phyloP scores from a whole-genome alignment of 2,113 vertebrate species.

The Python bivittatus region DNA sequence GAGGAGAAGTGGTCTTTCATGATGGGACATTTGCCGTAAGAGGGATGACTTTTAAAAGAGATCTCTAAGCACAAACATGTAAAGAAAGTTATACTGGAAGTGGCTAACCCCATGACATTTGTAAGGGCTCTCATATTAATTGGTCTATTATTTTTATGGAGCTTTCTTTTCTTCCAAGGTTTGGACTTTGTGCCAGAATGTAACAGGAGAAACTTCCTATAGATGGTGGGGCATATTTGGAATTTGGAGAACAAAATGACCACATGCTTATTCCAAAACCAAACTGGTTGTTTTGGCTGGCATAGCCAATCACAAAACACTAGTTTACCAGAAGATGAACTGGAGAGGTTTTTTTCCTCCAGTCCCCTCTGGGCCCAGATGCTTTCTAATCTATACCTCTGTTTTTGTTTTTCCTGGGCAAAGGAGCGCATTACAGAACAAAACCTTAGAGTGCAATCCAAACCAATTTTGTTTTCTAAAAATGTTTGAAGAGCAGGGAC shows the following conservation, averaged over 20 bases:
- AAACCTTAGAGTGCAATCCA: neutral
- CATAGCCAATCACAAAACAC: neutral
- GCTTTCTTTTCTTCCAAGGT: neutral
- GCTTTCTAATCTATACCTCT: neutral
- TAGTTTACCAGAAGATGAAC: neutral
- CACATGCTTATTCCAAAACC: neutral
- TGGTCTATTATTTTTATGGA: neutral
- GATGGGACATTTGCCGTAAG: neutral
- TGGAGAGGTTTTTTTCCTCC: neutral
- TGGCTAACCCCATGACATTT: neutral
- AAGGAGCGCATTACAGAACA: neutral
- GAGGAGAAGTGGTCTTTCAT: slow-evolving; percentile 22
- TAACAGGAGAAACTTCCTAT: neutral
- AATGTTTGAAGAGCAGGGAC: neutral
- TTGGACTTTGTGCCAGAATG: neutral
- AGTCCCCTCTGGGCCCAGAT: neutral
- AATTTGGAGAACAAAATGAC: neutral
- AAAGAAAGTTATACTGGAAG: neutral
- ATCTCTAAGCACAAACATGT: neutral
- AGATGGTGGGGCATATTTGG: neutral
- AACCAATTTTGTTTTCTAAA: neutral
- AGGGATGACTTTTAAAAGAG: neutral
- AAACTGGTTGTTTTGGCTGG: neutral
- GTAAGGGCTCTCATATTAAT: neutral
- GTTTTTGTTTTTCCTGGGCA: neutral